These are phyloP conservation scores for Zhuqinia jingwanae DNA, from an alignment of 2,888 invertebrate genomes.

Conservation along the genomic window DNA sequence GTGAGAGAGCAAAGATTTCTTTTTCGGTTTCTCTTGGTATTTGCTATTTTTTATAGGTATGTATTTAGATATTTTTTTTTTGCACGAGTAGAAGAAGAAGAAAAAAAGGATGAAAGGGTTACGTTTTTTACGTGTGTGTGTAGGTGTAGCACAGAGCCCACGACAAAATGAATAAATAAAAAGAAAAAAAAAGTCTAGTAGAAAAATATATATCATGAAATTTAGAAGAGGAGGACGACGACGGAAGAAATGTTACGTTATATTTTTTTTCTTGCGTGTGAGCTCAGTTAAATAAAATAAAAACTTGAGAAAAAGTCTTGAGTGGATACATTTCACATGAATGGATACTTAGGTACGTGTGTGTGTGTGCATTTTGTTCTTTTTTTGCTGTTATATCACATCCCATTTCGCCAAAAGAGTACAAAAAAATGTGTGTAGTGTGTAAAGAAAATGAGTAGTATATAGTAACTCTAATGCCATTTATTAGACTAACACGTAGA, in stretches of 20 bases:
- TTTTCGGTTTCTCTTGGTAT: background rate
- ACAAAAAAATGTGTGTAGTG: no score
- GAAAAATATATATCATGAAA: background rate
- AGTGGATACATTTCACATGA: background rate
- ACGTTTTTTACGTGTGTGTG: no score
- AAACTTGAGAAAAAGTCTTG: background rate
- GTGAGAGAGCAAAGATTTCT: no score
- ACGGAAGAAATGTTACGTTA: background rate
- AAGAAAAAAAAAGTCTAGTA: background rate
- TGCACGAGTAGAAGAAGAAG: background rate
- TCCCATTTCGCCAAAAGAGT: no score
- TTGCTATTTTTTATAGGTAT: conserved; percentile 18
- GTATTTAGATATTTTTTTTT: conserved; percentile 18
- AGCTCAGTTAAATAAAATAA: no score
- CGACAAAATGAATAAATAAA: background rate
- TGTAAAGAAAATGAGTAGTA: background rate
- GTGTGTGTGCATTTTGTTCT: no score
- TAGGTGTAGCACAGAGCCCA: background rate
- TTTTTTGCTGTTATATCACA: background rate
- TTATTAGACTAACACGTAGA: conserved; percentile 41
- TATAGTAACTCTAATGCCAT: conserved; percentile 23
- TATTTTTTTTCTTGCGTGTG: conserved; percentile 14
- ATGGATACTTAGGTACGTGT: no score
- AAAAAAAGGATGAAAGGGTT: background rate
- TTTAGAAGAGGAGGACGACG: background rate